phyloP scores from a whole-genome alignment of 2,797 vertebrate species.

The Phalanger gymnotis region DNA sequence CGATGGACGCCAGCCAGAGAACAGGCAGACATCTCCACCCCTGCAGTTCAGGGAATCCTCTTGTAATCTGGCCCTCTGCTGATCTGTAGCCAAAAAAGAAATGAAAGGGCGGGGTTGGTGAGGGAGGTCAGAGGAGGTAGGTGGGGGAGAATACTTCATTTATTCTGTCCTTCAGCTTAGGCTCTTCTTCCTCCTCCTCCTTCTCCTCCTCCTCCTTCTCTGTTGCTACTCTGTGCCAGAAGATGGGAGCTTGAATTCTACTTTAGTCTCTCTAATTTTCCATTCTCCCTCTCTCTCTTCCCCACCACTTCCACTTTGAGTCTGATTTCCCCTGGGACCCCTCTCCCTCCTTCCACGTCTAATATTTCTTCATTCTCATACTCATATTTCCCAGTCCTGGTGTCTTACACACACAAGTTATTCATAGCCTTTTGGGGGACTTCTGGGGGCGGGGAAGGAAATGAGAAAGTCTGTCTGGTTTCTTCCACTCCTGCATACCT shows the following conservation, averaged over 20 bases:
- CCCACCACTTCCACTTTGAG: background rate
- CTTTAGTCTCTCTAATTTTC: background rate
- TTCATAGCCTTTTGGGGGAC: background rate
- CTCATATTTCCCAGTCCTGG: background rate
- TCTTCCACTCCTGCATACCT: background rate
- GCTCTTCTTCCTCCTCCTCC: background rate
- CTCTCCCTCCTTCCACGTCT: background rate
- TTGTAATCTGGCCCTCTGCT: background rate
- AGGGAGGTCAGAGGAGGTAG: background rate
- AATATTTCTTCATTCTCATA: background rate
- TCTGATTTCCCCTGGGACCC: background rate
- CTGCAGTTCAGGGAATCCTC: background rate
- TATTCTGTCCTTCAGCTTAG: background rate
- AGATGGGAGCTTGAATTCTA: conserved; percentile 1
- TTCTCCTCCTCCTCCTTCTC: background rate
- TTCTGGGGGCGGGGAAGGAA: background rate
- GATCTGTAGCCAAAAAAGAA: background rate
- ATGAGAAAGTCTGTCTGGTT: background rate
- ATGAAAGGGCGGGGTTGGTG: background rate
- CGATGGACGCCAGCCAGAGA: background rate
- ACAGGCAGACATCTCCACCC: background rate
- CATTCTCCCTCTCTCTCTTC: background rate
- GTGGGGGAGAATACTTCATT: background rate
- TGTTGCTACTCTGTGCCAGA: background rate
- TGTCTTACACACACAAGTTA: background rate